Base-by-base conservation (phyloP, 2,888 invertebrate species). In the Caenorhabditis sp. region DNA sequence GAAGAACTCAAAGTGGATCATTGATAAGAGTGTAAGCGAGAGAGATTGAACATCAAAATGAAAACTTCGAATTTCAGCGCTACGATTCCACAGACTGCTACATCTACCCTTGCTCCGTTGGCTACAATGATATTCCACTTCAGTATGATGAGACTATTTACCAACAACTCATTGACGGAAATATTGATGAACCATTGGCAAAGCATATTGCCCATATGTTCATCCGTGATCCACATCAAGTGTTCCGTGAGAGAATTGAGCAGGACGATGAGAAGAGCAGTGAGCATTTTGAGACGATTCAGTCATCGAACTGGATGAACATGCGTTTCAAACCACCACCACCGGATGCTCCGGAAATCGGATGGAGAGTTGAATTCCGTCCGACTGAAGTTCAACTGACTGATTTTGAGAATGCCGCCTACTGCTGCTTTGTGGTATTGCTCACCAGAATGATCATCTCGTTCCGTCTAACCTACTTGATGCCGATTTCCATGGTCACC, bases 321-420 rank as follows among this genome's bases (percentile, higher is more conserved):
- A 92, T 92, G 92, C 86, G 92, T 14, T 88, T 87, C 85, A 87
- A 88, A 69, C 98, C 98, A 38, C 98, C 98, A 56, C 97, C 97
- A 28, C 96, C 97, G 0, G 93, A 94, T 19, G 95, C 97, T 93
- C 96, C 97, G 10, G 94, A 96, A 66, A 99, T 99, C 91, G 99
- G 99, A 47, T 99, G 99, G 99, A 95, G 99, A 88, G 99, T 99
- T 0, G 99, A 99, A 94, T 99, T 99, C 94, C 95, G 99, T 35
- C 98, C 99, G 54, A 98, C 98, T 93, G 97, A 88, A 73, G 96
- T 97, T 24, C 99, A 99, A 93, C 95, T 99, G 89, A 98, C 99
- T 0, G 98, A 99, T 94, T 99, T 99, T 94, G 99, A 99, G 94
- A 99, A 99, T 94, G 98, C 99, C 0, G 99, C 99, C 4, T 96